phyloP scores from a whole-genome alignment of 2,113 vertebrate species.

The Physeter macrocephalus region DNA sequence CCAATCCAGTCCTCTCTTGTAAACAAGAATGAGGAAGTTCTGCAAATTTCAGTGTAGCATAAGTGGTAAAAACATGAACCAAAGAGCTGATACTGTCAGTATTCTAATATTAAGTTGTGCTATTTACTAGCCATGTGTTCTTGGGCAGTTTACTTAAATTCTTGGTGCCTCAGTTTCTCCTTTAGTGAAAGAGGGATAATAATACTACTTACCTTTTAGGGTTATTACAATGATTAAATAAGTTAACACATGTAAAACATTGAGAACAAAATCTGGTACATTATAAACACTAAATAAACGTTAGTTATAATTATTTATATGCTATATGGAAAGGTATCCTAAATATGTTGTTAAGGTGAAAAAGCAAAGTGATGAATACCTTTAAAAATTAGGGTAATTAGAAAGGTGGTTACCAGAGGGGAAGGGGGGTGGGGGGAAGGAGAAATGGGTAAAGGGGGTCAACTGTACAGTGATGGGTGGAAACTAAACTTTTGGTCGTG shows the following conservation, averaged over 20 bases:
- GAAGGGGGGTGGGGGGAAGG: neutral
- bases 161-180: neutral
- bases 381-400: neutral
- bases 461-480: neutral
- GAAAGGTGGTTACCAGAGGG: neutral
- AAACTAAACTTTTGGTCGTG: neutral
- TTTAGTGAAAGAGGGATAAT: neutral
- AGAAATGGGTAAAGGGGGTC: neutral
- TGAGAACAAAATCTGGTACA: neutral
- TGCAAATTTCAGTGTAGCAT: neutral
- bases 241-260: neutral
- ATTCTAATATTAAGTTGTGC: neutral
- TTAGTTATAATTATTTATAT: neutral
- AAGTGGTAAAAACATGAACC: neutral
- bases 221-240: neutral
- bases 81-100: neutral
- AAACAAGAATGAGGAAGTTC: neutral
- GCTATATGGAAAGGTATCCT: neutral
- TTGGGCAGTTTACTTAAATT: neutral
- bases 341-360: neutral
- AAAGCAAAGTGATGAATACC: neutral
- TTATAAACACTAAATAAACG: neutral
- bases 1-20: neutral
- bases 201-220: neutral
- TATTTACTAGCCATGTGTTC: neutral